Base-by-base conservation (phyloP, 1,140 invertebrate species). In the Aleiodes sp. region DNA sequence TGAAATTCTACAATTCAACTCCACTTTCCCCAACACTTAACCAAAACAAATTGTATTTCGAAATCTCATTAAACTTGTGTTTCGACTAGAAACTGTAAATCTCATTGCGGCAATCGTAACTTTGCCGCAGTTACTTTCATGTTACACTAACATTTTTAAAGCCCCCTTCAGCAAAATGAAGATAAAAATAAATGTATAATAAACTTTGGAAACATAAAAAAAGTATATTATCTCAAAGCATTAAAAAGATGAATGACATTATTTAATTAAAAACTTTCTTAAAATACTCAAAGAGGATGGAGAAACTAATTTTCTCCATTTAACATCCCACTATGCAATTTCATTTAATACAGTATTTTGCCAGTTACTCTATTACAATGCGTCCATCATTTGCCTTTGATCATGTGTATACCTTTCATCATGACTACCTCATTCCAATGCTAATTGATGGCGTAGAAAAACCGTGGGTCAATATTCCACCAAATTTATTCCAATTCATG, bases 41-140 rank as follows among this genome's bases (percentile, higher is more conserved):
- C 46, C 61, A 46, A 43, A 64, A 59, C 61, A 70, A 70, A 70
- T 70, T 70, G 68, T 64, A 61, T 65, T 70, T 59, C 33, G 62
- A 65, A 70, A 70, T 65, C 46, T 70, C 61, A 46, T 70, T 70
- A 70, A 70, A 70, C 26, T 64, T 33, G 46, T 64, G 33, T 65
- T 46, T 65, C 62, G 39, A 65, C 39, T 46, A 24, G 28, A 46
- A 43, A 19, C 61, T 31, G 68, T 70, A 70, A 70, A 70, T 70
- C 63, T 70, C 61, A 61, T 70, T 65, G 68, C 41, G 68, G 68
- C 28, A 26, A 39, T 33, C 60, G 41, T 69, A 63, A 63, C 52
- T 69, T 63, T 57, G 31, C 29, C 46, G 46, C 46, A 24, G 46
- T 24, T n/a, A n/a, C n/a, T n/a, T n/a, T n/a, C n/a, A n/a, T n/a